Base-by-base conservation (phyloP, 2,888 invertebrate genomes). In the Erannis defoliaria region DNA sequence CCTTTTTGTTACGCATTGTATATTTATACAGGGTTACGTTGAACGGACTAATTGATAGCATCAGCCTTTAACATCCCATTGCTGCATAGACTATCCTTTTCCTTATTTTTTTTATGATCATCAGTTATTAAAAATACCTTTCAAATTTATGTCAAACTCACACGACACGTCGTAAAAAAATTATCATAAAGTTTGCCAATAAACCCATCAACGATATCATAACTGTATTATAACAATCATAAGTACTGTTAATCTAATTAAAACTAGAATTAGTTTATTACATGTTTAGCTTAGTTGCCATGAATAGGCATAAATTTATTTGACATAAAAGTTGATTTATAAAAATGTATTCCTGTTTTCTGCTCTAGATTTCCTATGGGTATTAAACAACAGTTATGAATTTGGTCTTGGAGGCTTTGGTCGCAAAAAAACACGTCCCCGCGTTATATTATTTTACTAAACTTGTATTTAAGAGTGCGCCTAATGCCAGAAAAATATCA, bases 221-320 rank as follows among this genome's bases (percentile, higher is more conserved):
- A 51, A 31, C 37, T 26, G 8, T 10, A n/a, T 33, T 51, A 70
- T 66, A n/a, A 38, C 42, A 48, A 46, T 16, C 14, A n/a, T 35
- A 57, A 45, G 33, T 29, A 57, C 58, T 29, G 51, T 53, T 58
- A 57, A 58, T 53, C 58, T 53, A 45, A 58, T 53, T 58, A 57
- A 23, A 19, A 58, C 43, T 21, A 45, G 18, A 51, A 50, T 43
- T 29, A 29, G 4, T 57, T 58, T 58, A 51, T 43, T 23, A 23
- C 26, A 2, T 8, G 26, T 26, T 26, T 26, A 26, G 4, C 5
- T 37, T 21, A 14, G n/a, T 54, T 42, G 5, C 3, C 31, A 10
- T 37, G 16, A 16, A 10, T 37, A 8, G 38, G 16, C 43, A 26
- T 53, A 16, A 58, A 58, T 51, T 58, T 53, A 58, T 53, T 45